These are phyloP conservation scores for Agelastica alni DNA, from an alignment of 2,888 invertebrate genomes.

Conservation along the genomic window DNA sequence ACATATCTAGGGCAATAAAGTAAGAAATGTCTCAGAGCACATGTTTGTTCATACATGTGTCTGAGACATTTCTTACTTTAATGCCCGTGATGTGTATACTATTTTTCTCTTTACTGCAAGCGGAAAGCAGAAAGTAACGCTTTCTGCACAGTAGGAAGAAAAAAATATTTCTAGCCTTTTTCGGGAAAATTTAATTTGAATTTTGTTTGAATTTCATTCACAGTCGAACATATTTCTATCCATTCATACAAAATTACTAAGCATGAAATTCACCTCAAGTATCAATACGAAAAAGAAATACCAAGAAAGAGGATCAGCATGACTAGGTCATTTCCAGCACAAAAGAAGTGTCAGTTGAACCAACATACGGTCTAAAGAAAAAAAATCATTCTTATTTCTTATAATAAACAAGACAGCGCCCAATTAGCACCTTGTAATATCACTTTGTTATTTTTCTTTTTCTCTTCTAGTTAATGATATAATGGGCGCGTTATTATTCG, in stretches of 20 bases:
- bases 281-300: constrained; percentile 4
- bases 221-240: constrained; percentile 1
- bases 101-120: no score
- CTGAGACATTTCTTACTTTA: no score
- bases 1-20: no score
- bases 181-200: no score
- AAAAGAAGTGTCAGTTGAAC: constrained; percentile 43
- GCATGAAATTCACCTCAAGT: constrained; percentile 9
- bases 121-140: no score
- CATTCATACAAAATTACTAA: constrained; percentile 13
- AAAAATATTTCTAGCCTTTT: no score
- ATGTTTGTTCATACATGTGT: no score
- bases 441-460: constrained; percentile 48
- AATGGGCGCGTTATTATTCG: constrained; percentile 52
- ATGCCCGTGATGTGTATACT: no score
- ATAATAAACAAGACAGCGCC: constrained; percentile 46
- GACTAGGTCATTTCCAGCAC: constrained; percentile 45
- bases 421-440: constrained; percentile 49
- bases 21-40: no score
- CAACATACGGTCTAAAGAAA: constrained; percentile 43
- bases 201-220: no score
- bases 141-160: no score
- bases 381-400: constrained; percentile 47
- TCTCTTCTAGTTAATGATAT: constrained; percentile 48
- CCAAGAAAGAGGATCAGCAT: constrained; percentile 25